A percentile compares a stretch with the other conserved stretches of the same genome.
These are phyloP conservation scores for Gymnobelideus leadbeateri DNA, from an alignment of 2,113 vertebrate genomes.

Conservation along the genomic window DNA sequence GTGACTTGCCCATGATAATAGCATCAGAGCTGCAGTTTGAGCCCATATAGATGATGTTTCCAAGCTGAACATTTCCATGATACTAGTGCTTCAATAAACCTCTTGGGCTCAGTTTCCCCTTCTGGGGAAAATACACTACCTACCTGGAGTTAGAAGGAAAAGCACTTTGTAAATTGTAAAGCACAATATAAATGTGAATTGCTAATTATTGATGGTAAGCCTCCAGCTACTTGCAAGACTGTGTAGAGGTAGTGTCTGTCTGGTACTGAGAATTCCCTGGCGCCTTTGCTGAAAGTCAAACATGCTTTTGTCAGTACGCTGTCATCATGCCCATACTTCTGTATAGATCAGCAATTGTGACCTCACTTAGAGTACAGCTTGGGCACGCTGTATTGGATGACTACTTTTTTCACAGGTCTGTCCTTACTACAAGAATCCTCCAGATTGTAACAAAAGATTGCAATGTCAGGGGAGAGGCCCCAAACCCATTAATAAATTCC, in stretches of 20 bases:
- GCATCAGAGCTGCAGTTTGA: neutral
- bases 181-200: neutral
- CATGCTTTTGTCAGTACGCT: neutral
- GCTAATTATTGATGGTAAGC: neutral
- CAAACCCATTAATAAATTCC: neutral
- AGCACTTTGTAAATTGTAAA: neutral
- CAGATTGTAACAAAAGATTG: neutral
- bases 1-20: neutral
- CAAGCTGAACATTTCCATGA: neutral
- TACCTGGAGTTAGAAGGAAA: neutral
- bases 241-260: neutral
- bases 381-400: constrained; percentile 34
- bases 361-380: neutral
- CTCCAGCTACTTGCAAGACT: neutral
- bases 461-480: neutral
- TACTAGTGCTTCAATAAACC: neutral
- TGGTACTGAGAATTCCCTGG: neutral
- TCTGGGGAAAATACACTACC: neutral
- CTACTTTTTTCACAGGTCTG: constrained; percentile 36
- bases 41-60: neutral
- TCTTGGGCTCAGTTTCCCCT: neutral
- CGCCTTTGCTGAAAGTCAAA: neutral
- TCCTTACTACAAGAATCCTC: constrained; percentile 15
- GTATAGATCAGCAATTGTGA: constrained; percentile 6
- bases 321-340: neutral